These are phyloP conservation scores for Onychorhynchus coronatus DNA, from an alignment of 2,113 vertebrate species.

Conservation along the genomic window DNA sequence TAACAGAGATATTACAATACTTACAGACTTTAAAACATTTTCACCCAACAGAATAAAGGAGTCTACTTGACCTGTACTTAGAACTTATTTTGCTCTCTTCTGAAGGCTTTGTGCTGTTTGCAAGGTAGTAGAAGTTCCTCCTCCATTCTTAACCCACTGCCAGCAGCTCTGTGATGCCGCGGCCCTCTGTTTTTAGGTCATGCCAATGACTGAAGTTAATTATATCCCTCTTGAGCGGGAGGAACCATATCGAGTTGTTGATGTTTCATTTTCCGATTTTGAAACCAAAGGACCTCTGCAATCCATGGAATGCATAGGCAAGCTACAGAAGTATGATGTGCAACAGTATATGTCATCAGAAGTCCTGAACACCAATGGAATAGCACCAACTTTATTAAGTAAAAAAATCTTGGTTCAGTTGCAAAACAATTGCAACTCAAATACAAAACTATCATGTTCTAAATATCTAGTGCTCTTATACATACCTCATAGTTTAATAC, in stretches of 20 bases:
- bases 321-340: background rate
- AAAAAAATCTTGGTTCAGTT: background rate
- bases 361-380: background rate
- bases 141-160: background rate
- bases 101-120: background rate
- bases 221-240: background rate
- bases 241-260: background rate
- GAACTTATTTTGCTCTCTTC: background rate
- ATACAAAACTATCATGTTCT: background rate
- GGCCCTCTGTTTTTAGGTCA: background rate
- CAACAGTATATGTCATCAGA: background rate
- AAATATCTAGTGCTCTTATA: background rate
- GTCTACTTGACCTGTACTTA: background rate
- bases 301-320: background rate
- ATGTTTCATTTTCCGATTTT: constrained; percentile 9
- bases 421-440: background rate
- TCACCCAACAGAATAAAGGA: background rate
- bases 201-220: background rate
- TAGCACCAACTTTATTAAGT: background rate
- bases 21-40: background rate
- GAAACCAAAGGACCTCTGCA: constrained; percentile 31
- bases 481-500: background rate
- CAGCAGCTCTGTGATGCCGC: background rate
- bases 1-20: background rate
- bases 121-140: background rate